phyloP scores from a whole-genome alignment of 92 coral and sea anemone species.

The Plumapathes pennacea region DNA sequence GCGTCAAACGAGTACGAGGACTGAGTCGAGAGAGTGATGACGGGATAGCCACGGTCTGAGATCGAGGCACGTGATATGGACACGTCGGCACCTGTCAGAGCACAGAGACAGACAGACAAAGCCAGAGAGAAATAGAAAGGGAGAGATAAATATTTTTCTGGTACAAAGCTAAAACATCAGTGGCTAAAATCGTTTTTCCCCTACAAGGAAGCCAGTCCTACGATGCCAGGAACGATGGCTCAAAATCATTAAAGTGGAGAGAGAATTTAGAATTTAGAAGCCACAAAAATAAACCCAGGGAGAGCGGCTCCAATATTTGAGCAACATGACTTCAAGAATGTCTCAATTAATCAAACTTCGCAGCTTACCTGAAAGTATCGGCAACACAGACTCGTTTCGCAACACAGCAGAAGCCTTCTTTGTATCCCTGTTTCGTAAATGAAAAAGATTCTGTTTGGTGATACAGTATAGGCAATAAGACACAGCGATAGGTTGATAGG shows the following conservation, averaged over 20 bases:
- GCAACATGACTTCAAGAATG: background rate
- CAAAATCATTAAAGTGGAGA: background rate
- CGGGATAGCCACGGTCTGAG: conserved; percentile 91
- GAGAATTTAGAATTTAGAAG: background rate
- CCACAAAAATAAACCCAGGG: no score
- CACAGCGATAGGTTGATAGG: no score
- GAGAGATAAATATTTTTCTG: background rate
- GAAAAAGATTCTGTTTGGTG: no score
- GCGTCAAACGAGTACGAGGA: conserved; percentile 89
- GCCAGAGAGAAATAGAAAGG: background rate
- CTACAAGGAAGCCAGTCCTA: no score
- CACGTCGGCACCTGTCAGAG: conserved; percentile 66
- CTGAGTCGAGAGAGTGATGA: conserved; percentile 89
- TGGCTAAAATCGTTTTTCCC: no score
- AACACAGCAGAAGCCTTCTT: conserved; percentile 64
- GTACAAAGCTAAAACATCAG: no score
- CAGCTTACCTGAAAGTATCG: conserved; percentile 70
- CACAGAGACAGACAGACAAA: background rate
- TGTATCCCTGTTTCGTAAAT: conserved; percentile 89
- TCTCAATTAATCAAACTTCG: background rate
- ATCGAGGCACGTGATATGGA: conserved; percentile 93
- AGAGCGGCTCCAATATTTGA: background rate
- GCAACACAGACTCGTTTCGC: conserved; percentile 77
- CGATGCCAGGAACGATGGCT: no score
- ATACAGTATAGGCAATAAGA: no score